phyloP scores from a whole-genome alignment of 2,888 invertebrate genomes.

The Drosophila aldrichi region DNA sequence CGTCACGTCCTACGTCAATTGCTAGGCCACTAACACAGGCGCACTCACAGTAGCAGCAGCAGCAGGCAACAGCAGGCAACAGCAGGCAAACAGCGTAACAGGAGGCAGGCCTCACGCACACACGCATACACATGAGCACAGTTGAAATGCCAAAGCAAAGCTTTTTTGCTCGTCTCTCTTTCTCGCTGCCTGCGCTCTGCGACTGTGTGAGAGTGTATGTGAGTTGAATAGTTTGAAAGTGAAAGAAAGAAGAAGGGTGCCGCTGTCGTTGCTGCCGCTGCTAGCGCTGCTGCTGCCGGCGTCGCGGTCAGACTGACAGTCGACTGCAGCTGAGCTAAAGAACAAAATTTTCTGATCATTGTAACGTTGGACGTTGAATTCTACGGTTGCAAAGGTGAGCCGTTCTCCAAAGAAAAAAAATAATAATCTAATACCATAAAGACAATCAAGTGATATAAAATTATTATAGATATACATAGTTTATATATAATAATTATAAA shows the following conservation, averaged over 20 bases:
- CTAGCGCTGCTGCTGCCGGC: constrained; percentile 21
- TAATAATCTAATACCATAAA: constrained; percentile 42
- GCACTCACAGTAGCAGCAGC: constrained; percentile 7
- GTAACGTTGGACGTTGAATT: constrained; percentile 86
- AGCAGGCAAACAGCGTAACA: constrained; percentile 35
- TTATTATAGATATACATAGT: constrained; percentile 26
- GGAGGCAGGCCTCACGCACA: constrained; percentile 57
- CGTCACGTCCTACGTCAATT: constrained; percentile 78
- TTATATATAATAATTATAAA: constrained; percentile 13
- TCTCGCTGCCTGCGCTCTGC: constrained; percentile 44
- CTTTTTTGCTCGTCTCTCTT: constrained; percentile 54
- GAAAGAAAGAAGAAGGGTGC: constrained; percentile 73
- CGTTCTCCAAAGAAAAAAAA: constrained; percentile 60
- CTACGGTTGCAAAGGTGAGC: constrained; percentile 85
- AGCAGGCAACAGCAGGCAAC: constrained; percentile 26
- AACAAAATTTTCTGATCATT: constrained; percentile 84
- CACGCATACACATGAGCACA: constrained; percentile 30
- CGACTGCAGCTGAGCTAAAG: constrained; percentile 72
- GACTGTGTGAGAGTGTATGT: constrained; percentile 21
- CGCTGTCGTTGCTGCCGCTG: constrained; percentile 16
- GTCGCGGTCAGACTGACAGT: constrained; percentile 26
- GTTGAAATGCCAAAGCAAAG: constrained; percentile 43
- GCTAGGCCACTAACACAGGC: constrained; percentile 55
- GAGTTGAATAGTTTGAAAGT: constrained; percentile 71
- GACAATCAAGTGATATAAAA: constrained; percentile 25